phyloP scores from a whole-genome alignment of 2,113 vertebrate genomes.

The Dunckerocampus dactyliophorus region DNA sequence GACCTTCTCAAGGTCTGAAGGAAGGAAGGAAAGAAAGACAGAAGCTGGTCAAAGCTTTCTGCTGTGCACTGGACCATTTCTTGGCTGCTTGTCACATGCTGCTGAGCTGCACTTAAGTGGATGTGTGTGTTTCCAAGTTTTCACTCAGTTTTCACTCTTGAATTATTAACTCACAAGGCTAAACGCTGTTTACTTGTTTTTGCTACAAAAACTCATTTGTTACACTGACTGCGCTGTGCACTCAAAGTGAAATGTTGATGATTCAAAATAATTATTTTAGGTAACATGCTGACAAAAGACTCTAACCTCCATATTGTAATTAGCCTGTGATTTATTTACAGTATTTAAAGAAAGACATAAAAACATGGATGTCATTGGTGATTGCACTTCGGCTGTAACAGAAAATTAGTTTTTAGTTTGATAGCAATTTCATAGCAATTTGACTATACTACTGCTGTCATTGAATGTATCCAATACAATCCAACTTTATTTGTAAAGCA shows the following conservation, averaged over 20 bases:
- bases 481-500: too few relatives aligned
- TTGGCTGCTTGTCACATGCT: background rate
- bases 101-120: constrained; percentile 5
- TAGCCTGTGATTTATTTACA: too few relatives aligned
- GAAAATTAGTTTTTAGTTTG: too few relatives aligned
- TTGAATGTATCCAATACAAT: too few relatives aligned
- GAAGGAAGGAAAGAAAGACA: constrained; percentile 5
- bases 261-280: background rate
- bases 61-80: constrained; percentile 9
- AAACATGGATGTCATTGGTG: too few relatives aligned
- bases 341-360: too few relatives aligned
- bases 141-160: constrained; percentile 3
- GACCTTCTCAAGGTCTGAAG: constrained; percentile 32
- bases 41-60: background rate
- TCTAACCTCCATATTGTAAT: too few relatives aligned
- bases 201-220: constrained; percentile 1
- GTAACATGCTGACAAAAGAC: too few relatives aligned
- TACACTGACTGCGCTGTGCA: background rate
- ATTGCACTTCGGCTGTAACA: too few relatives aligned
- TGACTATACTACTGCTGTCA: too few relatives aligned
- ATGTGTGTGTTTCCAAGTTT: constrained; percentile 10
- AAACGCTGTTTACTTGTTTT: constrained; percentile 15
- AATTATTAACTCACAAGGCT: constrained; percentile 22
- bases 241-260: background rate
- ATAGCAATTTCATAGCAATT: too few relatives aligned